Conservation (phyloP, 1,140 invertebrate species). For the Harlomillsia oculata region DNA sequence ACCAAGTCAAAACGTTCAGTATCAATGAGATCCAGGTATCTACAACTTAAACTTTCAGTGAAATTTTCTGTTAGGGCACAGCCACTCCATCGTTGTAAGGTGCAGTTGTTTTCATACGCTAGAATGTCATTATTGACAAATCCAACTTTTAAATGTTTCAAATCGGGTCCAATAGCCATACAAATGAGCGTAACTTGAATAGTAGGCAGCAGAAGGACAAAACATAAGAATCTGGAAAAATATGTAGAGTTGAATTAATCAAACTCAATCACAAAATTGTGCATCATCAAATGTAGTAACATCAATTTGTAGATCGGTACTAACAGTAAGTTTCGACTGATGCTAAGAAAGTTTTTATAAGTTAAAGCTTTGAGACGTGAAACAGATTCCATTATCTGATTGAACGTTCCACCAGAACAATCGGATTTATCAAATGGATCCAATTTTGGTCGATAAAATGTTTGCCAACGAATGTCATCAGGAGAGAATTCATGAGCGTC, state of each 20-base stretch:
- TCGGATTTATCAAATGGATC: too few species aligned
- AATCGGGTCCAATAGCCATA: conserved; percentile 67
- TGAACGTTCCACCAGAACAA: background rate
- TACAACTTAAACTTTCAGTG: too few species aligned
- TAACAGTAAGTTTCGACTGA: conserved; percentile 6
- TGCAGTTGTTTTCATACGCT: too few species aligned
- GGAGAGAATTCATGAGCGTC: background rate
- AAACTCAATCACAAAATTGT: background rate
- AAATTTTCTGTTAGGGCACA: too few species aligned
- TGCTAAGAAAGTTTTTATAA: background rate
- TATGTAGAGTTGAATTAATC: background rate
- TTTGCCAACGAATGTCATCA: background rate
- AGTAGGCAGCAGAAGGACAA: conserved; percentile 81
- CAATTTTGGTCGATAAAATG: background rate
- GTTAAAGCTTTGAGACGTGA: background rate
- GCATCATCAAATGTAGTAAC: background rate
- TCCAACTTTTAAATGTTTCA: background rate
- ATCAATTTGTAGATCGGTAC: background rate
- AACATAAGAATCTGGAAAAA: conserved; percentile 56
- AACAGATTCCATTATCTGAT: too few species aligned
- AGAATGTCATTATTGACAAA: background rate
- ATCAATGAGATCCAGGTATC: too few species aligned
- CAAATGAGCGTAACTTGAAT: conserved; percentile 89
- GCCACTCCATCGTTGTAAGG: too few species aligned
- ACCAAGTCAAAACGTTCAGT: too few species aligned